These are phyloP conservation scores for Dolichoris vasculosae DNA, from an alignment of 1,140 invertebrate species.

Conservation along the genomic window DNA sequence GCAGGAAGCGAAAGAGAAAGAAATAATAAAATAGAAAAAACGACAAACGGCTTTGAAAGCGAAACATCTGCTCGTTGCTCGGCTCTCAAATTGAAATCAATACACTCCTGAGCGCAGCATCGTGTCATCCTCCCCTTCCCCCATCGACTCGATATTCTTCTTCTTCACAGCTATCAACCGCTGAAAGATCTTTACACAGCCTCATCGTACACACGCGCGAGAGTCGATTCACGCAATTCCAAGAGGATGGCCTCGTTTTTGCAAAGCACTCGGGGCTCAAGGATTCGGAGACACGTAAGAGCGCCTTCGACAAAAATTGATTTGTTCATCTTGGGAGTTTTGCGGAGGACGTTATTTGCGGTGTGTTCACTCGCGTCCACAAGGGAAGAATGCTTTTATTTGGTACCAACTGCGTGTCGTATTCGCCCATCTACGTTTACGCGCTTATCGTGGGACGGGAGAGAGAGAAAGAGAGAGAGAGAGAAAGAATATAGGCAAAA, in stretches of 20 bases:
- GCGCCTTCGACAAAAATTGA: slow-evolving; percentile 45
- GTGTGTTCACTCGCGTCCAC: neutral
- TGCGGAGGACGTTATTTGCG: slow-evolving; percentile 44
- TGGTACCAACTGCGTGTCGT: neutral
- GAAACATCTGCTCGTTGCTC: slow-evolving; percentile 15
- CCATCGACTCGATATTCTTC: slow-evolving; percentile 36
- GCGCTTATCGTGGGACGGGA: neutral
- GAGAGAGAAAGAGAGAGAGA: neutral
- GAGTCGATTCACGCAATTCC: neutral
- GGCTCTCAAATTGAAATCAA: neutral
- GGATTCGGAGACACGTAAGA: neutral
- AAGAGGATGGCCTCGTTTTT: slow-evolving; percentile 37
- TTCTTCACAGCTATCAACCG: slow-evolving; percentile 1
- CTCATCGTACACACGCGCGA: neutral
- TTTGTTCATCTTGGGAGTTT: neutral
- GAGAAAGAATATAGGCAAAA: neutral
- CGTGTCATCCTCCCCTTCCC: neutral
- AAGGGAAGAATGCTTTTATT: neutral
- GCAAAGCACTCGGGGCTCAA: slow-evolving; percentile 2
- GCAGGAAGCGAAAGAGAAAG: neutral
- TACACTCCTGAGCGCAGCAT: neutral
- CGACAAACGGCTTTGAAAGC: slow-evolving; percentile 25
- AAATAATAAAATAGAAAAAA: neutral
- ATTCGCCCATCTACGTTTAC: neutral
- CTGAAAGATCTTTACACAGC: slow-evolving; percentile 3